Evolutionary conservation across 2,888 invertebrate species (phyloP), one percentile per base, ranked within the genome.

Genomic region (Tethea ocularis): DNA sequence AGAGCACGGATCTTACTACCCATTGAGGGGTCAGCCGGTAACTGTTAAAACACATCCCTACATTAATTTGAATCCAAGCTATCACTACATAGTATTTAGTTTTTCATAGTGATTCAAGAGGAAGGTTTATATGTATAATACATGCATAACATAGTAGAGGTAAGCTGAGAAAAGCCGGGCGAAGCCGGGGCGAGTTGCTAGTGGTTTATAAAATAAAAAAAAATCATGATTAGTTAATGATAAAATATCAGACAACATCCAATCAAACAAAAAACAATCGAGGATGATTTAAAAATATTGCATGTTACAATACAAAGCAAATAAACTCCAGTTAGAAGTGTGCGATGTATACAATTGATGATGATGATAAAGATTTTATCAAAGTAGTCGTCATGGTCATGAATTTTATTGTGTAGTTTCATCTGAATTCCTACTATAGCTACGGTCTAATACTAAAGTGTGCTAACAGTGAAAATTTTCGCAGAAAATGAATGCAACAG

Each of bases 1-100:
- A 96, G 80, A 1, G 93, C 87, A 54, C 78, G 74, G 10, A 93
- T 79, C 64, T 84, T 84, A 57, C 68, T 69, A 13, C 71, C 79
- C 63, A 79, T 81, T 3, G 66, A 57, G 0, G 82, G 74, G 57
- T 91, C 91, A 1, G 74, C 80, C 22, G 89, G 85, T 60, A 72
- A 60, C 91, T 91, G 75, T 56, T 57, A 62, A 58, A 11, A 54
- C 23, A 54, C 23, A 46, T 13, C 10, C 11, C 26, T n/a, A 29
- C 24, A 33, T 38, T 23, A 20, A 38, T 38, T 38, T 6, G 7
- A 26, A 26, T 26, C 26, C 5, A 26, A 6, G 7, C 26, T 26
- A 26, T 26, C n/a, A n/a, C n/a, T n/a, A n/a, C n/a, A n/a, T n/a
- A n/a, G n/a, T n/a, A n/a, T n/a, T n/a, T n/a, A n/a, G n/a, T n/a